Conservation (phyloP, 2,888 invertebrate species). For the Malthinus flaveolus region DNA sequence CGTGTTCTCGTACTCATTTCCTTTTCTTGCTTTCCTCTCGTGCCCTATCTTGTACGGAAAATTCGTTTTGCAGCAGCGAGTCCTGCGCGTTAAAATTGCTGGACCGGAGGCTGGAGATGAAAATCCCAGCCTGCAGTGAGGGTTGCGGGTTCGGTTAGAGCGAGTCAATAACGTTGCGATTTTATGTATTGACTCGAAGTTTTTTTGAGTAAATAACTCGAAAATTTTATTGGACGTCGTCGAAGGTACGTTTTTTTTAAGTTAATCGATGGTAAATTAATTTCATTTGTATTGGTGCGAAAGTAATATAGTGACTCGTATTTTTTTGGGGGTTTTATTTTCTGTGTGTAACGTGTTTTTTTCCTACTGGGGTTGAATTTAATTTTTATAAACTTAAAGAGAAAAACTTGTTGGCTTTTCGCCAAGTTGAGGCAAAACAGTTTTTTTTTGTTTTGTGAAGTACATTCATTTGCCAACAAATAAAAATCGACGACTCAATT, state of each 20-base stretch:
- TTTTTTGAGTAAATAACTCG: conserved; percentile 11
- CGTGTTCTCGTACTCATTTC: conserved; percentile 21
- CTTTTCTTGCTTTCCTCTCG: conserved; percentile 19
- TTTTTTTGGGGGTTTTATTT: too few species aligned
- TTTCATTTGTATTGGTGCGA: not conserved
- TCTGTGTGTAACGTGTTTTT: too few species aligned
- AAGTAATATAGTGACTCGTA: not conserved
- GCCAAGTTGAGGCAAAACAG: too few species aligned
- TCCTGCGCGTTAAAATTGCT: conserved; percentile 28
- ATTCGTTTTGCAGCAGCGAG: conserved; percentile 25
- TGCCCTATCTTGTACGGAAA: conserved; percentile 19
- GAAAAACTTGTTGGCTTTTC: too few species aligned
- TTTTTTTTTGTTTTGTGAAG: too few species aligned
- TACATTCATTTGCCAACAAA: too few species aligned
- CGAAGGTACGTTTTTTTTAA: conserved; percentile 21
- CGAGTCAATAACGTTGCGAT: conserved; percentile 36
- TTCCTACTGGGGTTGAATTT: too few species aligned
- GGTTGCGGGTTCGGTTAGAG: conserved; percentile 43
- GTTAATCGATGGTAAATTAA: not conserved
- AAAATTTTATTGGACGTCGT: conserved; percentile 16
- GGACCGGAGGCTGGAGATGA: conserved; percentile 30
- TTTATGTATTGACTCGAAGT: conserved; percentile 27
- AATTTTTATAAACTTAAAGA: too few species aligned
- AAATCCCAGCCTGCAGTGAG: conserved; percentile 45
- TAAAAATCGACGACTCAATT: too few species aligned